A percentile compares a stretch with the other conserved stretches of the same genome.
Conservation (phyloP, 2,113 vertebrate genomes). For the Ramphastos sulfuratus region DNA sequence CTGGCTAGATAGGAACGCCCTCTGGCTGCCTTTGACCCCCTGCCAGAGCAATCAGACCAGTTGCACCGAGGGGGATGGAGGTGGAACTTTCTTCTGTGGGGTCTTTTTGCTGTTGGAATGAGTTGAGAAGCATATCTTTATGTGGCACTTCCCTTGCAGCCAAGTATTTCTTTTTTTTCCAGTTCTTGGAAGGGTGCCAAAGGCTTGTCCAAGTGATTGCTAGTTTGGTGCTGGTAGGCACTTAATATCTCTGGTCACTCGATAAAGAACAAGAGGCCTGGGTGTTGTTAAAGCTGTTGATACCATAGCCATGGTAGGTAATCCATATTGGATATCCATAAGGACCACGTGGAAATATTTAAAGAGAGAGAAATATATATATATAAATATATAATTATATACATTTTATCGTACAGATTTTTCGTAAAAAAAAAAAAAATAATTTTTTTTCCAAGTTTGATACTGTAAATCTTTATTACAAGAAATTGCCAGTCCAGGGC, state of each 20-base stretch:
- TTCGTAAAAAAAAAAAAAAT: slow-evolving; percentile 68
- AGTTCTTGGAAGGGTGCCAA: slow-evolving; percentile 63
- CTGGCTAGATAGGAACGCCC: slow-evolving; percentile 49
- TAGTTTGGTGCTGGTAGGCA: slow-evolving; percentile 52
- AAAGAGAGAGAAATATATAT: slow-evolving; percentile 84
- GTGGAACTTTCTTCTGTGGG: not conserved
- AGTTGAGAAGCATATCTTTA: slow-evolving; percentile 31
- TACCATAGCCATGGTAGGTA: slow-evolving; percentile 84
- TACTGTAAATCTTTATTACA: slow-evolving; percentile 75
- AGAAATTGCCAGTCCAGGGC: slow-evolving; percentile 72
- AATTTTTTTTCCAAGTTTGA: slow-evolving; percentile 75
- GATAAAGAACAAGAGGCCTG: slow-evolving; percentile 58
- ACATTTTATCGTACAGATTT: slow-evolving; percentile 85
- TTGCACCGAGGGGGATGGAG: not conserved
- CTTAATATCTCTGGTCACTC: slow-evolving; percentile 58
- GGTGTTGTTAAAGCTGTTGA: slow-evolving; percentile 68
- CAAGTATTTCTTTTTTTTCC: slow-evolving; percentile 40
- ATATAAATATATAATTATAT: slow-evolving; percentile 80
- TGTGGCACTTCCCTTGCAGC: slow-evolving; percentile 38
- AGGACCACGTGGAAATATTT: slow-evolving; percentile 82
- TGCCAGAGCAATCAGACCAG: not conserved
- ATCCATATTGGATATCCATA: slow-evolving; percentile 99
- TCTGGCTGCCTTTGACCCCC: slow-evolving; percentile 5
- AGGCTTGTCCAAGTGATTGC: slow-evolving; percentile 62
- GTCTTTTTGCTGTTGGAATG: slow-evolving; percentile 47